These are phyloP conservation scores for Drosophila prostipennis DNA, from an alignment of 2,888 invertebrate species.

Conservation along the genomic window DNA sequence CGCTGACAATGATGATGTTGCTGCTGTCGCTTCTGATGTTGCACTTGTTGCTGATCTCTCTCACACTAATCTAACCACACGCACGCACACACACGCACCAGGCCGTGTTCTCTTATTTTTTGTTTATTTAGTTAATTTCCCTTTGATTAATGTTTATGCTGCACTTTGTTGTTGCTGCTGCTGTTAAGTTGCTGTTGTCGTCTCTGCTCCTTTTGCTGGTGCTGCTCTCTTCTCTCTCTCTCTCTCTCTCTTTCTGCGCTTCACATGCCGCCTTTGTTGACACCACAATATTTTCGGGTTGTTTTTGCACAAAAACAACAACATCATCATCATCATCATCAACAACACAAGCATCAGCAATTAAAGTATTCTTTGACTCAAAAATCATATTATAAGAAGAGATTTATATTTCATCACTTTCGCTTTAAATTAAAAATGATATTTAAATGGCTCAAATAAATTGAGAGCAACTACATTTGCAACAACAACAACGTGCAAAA, in stretches of 20 bases:
- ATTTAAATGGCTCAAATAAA: constrained; percentile 35
- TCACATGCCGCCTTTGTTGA: constrained; percentile 30
- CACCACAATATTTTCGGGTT: constrained; percentile 35
- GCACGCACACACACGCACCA: constrained; percentile 35
- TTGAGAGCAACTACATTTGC: constrained; percentile 48
- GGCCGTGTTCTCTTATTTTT: constrained; percentile 15
- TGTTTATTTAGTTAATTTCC: constrained; percentile 5
- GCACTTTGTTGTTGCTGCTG: constrained; percentile 62
- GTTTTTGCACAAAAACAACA: constrained; percentile 73
- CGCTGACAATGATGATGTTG: constrained; percentile 79
- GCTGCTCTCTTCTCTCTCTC: constrained; percentile 13
- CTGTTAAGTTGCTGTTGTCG: constrained; percentile 46
- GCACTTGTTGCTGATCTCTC: constrained; percentile 32
- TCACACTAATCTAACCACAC: constrained; percentile 34
- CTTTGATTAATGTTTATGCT: constrained; percentile 45
- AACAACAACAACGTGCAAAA: constrained; percentile 77
- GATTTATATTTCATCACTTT: constrained; percentile 13
- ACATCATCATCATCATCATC: constrained; percentile 74
- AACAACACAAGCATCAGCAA: constrained; percentile 77
- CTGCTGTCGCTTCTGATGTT: constrained; percentile 52
- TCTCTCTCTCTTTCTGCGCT: constrained; percentile 24
- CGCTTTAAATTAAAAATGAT: constrained; percentile 15
- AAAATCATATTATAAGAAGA: constrained; percentile 27
- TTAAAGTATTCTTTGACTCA: constrained; percentile 34
- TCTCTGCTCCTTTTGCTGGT: constrained; percentile 29